Base-by-base conservation (phyloP, 2,888 invertebrate genomes). In the Scrobipalpa costella region DNA sequence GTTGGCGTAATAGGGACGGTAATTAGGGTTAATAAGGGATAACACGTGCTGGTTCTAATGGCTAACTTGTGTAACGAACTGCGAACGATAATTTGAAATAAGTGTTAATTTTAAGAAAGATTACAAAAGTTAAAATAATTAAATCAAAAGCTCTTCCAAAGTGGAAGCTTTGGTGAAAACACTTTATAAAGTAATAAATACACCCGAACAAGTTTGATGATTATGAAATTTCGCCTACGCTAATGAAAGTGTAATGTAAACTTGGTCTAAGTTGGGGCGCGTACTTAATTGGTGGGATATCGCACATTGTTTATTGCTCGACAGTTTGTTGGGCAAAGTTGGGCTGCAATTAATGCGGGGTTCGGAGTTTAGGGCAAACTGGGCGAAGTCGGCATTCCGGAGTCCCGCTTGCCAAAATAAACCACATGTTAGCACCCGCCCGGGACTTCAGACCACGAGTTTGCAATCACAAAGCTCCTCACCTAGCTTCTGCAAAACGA, bases 271-370 rank as follows among this genome's bases (percentile, higher is more conserved):
- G 49, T 67, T 62, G 61, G 58, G 64, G 71, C 73, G 72, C 68
- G 71, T 75, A 75, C 74, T 77, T 78, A 79, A 81, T 84, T 82
- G 81, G 77, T 76, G 75, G 77, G 76, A 78, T 81, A 83, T 81
- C 78, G 79, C 73, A 71, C 75, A 78, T 77, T 80, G 82, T 83
- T 83, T 81, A 83, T 79, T 78, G 74, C 73, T 71, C 66, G 69
- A 73, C 71, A 75, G 76, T 80, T 79, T 79, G 77, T 78, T 79
- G 69, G 71, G 71, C 73, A 69, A 73, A 81, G 77, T 77, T 75
- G 72, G 71, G 72, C 72, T 65, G 71, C 74, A 77, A 78, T 78
- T 76, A 77, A 74, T 73, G 73, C 66, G 69, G 68, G 78, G 73
- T 78, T 79, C 66, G 73, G 77, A 73, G n/a, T n/a, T n/a, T n/a